These are phyloP conservation scores for Sphaerophoria taeniata DNA, from an alignment of 2,888 invertebrate genomes.

Conservation along the genomic window DNA sequence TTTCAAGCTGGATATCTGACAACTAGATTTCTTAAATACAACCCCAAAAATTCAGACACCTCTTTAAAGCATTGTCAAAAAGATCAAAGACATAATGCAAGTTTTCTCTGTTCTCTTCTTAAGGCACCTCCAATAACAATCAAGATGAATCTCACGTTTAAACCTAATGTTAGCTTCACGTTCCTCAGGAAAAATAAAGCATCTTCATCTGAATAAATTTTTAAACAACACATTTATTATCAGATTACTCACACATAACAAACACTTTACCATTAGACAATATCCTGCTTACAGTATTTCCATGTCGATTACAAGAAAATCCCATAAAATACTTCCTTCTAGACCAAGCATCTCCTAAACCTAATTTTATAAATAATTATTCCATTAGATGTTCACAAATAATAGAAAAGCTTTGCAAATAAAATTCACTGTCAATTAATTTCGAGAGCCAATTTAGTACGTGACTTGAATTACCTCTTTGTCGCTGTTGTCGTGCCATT, in stretches of 20 bases:
- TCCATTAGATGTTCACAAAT: constrained; percentile 31
- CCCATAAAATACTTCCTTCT: constrained; percentile 31
- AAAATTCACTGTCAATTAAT: constrained; percentile 71
- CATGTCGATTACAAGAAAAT: constrained; percentile 16
- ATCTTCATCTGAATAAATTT: background rate
- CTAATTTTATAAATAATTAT: constrained; percentile 48
- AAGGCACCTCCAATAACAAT: background rate
- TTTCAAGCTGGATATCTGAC: too few species aligned
- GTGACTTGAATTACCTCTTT: constrained; percentile 58
- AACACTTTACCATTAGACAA: constrained; percentile 10
- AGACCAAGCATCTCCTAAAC: background rate
- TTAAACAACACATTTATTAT: constrained; percentile 22
- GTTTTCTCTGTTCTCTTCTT: background rate
- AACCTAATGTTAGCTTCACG: background rate
- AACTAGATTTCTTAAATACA: too few species aligned
- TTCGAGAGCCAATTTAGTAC: constrained; percentile 68
- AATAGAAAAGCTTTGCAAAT: constrained; percentile 26
- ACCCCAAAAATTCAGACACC: too few species aligned
- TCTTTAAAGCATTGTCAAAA: too few species aligned
- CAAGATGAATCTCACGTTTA: background rate
- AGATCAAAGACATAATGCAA: too few species aligned
- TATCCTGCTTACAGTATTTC: background rate
- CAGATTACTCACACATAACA: constrained; percentile 20
- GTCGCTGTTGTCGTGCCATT: background rate
- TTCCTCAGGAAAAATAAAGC: background rate